A percentile compares a stretch with the other conserved stretches of the same genome.
Conservation (phyloP, 1,140 invertebrate species). For the Eulimnadia texana region DNA sequence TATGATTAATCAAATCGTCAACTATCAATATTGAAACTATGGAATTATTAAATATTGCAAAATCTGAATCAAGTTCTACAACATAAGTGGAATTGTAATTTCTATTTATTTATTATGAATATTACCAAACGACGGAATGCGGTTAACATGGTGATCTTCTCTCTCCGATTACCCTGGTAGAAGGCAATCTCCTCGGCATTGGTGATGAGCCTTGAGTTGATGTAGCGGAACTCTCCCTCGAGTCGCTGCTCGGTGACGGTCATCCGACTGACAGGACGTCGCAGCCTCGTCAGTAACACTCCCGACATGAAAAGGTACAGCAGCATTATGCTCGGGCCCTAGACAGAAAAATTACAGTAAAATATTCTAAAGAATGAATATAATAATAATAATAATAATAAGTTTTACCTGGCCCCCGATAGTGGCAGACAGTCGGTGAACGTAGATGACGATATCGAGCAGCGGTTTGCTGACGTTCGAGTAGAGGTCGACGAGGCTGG, state of each 20-base stretch:
- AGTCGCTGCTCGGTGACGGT: slow-evolving; percentile 89
- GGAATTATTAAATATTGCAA: too few species aligned
- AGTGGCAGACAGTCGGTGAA: slow-evolving; percentile 70
- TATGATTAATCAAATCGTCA: too few species aligned
- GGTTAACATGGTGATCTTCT: slow-evolving; percentile 70
- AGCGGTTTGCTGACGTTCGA: slow-evolving; percentile 95
- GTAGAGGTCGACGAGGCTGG: slow-evolving; percentile 85
- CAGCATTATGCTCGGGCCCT: slow-evolving; percentile 76
- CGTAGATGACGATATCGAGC: slow-evolving; percentile 85
- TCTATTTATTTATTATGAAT: too few species aligned
- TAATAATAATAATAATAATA: too few species aligned
- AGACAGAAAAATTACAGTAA: slow-evolving; percentile 23
- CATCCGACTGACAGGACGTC: slow-evolving; percentile 70
- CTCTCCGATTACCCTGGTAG: slow-evolving; percentile 80
- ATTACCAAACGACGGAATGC: slow-evolving; percentile 79
- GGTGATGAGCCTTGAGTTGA: slow-evolving; percentile 88
- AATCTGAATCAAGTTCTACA: too few species aligned
- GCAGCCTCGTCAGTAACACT: slow-evolving; percentile 55
- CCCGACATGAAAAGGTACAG: slow-evolving; percentile 73
- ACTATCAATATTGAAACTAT: too few species aligned
- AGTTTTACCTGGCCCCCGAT: slow-evolving; percentile 58
- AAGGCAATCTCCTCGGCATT: slow-evolving; percentile 98
- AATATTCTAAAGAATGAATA: slow-evolving; percentile 4
- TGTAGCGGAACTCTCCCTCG: slow-evolving; percentile 94
- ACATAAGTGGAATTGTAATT: too few species aligned